These are phyloP conservation scores for Sinella curviseta DNA, from an alignment of 1,140 invertebrate genomes.

Conservation along the genomic window DNA sequence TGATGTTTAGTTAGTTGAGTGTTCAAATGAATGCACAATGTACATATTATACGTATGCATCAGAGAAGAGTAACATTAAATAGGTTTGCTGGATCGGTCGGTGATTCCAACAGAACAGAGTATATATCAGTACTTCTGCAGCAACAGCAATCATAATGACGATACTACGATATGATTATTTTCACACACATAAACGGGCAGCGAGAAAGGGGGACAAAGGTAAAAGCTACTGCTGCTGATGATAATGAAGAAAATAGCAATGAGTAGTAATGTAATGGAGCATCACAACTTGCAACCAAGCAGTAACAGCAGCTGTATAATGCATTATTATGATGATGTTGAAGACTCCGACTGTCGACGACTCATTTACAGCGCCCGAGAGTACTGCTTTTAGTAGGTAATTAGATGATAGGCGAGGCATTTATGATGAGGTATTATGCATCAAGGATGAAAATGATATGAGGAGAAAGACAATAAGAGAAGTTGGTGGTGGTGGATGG, in stretches of 20 bases:
- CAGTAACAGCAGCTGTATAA: conserved; percentile 1
- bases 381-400: conserved; percentile 12
- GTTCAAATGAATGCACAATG: no score
- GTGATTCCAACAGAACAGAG: no score
- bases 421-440: conserved; percentile 25
- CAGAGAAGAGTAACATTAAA: no score
- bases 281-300: neutral
- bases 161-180: no score
- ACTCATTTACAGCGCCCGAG: conserved; percentile 16
- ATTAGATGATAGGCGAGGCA: conserved; percentile 25
- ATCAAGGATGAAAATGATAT: neutral
- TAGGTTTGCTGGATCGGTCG: no score
- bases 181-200: no score
- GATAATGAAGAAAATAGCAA: neutral
- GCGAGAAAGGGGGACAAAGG: no score
- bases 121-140: no score
- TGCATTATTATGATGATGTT: neutral
- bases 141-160: no score
- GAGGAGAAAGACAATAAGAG: neutral
- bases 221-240: no score
- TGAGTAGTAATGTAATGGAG: neutral
- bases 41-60: no score
- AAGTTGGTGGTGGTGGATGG: neutral
- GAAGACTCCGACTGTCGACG: neutral
- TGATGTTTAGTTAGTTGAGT: no score